phyloP scores from a whole-genome alignment of 2,797 vertebrate species.

The Melanotaenia boesemani region DNA sequence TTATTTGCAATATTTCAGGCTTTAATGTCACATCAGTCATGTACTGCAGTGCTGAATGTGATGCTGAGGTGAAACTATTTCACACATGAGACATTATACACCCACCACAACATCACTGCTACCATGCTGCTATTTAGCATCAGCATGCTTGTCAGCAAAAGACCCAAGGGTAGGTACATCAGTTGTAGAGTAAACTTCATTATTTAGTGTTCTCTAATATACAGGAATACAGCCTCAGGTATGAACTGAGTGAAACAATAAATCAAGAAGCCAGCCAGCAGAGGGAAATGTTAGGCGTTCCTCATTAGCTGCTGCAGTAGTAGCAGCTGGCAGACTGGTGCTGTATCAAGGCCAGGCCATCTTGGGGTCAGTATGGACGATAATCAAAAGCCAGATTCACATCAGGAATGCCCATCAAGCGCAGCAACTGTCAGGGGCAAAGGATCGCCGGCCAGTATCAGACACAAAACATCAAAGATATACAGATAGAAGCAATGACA shows the following conservation, averaged over 20 bases:
- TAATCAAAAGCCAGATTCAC: constrained; percentile 76
- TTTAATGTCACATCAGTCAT: constrained; percentile 40
- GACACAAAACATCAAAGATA: constrained; percentile 15
- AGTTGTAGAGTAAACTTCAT: constrained; percentile 57
- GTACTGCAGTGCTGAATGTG: constrained; percentile 12
- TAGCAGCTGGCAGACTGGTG: constrained; percentile 45
- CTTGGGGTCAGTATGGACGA: constrained; percentile 59
- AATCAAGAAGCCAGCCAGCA: constrained; percentile 58
- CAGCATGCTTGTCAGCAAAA: constrained; percentile 29
- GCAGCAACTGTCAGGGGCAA: constrained; percentile 29
- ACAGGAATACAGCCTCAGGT: constrained; percentile 58
- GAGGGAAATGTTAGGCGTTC: constrained; percentile 45
- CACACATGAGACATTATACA: constrained; percentile 44
- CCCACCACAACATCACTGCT: constrained; percentile 7
- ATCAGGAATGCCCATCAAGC: constrained; percentile 65
- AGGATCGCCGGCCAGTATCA: constrained; percentile 32
- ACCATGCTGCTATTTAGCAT: constrained; percentile 39
- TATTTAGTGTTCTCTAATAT: constrained; percentile 56
- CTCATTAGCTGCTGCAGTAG: constrained; percentile 68
- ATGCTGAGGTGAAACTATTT: constrained; percentile 32
- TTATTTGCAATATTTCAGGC: constrained; percentile 20
- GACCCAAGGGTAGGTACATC: constrained; percentile 31
- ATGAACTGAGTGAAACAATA: constrained; percentile 48
- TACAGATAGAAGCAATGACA: constrained; percentile 19
- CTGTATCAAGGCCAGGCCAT: constrained; percentile 48